Evolutionary conservation across 37 sponge, comb jelly and placozoan genomes (phyloP), one percentile per base, ranked within the genome.

Genomic region (Crambe crambe): DNA sequence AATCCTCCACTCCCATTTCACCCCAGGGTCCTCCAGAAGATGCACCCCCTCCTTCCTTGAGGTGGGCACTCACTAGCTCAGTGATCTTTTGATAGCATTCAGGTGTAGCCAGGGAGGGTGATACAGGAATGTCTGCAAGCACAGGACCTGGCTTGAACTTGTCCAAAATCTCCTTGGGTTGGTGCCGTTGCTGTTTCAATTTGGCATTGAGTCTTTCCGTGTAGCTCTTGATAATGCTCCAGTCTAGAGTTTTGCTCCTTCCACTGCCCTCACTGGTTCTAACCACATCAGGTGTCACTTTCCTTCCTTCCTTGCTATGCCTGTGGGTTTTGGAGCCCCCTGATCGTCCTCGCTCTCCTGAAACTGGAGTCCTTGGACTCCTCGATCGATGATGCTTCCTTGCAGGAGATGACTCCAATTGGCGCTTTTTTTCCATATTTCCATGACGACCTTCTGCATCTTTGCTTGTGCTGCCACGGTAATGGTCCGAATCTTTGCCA

Each of bases 101-200:
- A 0, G 82, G 69, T 3, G 87, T 87, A 8, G 92, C 87, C 2
- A 91, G 58, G 2, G 35, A 12, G 1, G 63, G 58, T 23, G 87
- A 91, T 25, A 78, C 42, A 0, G 84, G 87, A 26, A 83, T 37
- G 30, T 56, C 27, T 15, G 72, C 54, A 22, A 86, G 66, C 3
- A 91, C 2, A 3, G 68, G 58, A 0, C 73, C 80, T n/a, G 84
- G 79, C 8, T 37, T 79, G 10, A 74, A 79, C n/a, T 62, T 38
- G 25, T 89, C 75, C 34, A 84, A 47, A 32, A 58, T 39, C 18
- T 58, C 32, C 6, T 25, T 54, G 0, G 77, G 51, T 35, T 8
- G 1, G 17, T 68, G 42, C 0, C 71, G 51, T 35, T 8, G 1
- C 20, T 68, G 42, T 3, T 44, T 29, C 58, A 63, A 43, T 25